Evolutionary conservation across 2,113 vertebrate species (phyloP), one percentile per base, ranked within the genome.

Genomic region (Corydoras maculifer): DNA sequence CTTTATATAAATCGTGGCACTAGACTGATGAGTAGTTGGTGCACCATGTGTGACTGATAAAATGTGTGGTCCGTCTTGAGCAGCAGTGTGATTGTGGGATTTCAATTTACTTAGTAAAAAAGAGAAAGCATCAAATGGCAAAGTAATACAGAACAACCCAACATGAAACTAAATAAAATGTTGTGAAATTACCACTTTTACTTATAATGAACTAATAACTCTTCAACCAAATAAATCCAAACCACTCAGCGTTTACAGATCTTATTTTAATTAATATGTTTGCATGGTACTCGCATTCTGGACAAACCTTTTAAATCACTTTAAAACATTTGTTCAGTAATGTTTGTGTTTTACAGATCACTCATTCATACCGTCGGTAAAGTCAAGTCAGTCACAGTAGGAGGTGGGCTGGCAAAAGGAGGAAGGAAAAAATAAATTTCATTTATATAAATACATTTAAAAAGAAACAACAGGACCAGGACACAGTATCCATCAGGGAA

Each of bases 361-460:
- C 88, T 88, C 90, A 91, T 91, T 90, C 90, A 90, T 88, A 90
- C 83, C 81, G 88, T 91, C 89, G 87, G 86, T 88, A 82, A 88
- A 86, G 88, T 91, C 87, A 86, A 88, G 88, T 90, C 89, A 80
- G 89, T 91, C 90, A 88, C 90, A 90, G 87, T 90, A 81, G 77
- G 82, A 85, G 79, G 81, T 82, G 84, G 87, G 82, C 77, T 82
- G 86, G 82, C 80, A 81, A 87, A 85, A 75, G 75, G 77, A 82
- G 79, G 66, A 64, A 25, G 18, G 18, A 25, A 78, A 72, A 58
- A 78, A 80, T 63, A 78, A 75, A 55, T 68, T 78, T 79, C 35
- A 81, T 80, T 53, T 53, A 83, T 87, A 90, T 88, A 90, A 89
- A 88, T 88, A 89, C 50, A 80, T 79, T 72, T 83, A 77, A 83